Evolutionary conservation across 2,797 vertebrate genomes (phyloP).

Genomic region (Sebastes minor): DNA sequence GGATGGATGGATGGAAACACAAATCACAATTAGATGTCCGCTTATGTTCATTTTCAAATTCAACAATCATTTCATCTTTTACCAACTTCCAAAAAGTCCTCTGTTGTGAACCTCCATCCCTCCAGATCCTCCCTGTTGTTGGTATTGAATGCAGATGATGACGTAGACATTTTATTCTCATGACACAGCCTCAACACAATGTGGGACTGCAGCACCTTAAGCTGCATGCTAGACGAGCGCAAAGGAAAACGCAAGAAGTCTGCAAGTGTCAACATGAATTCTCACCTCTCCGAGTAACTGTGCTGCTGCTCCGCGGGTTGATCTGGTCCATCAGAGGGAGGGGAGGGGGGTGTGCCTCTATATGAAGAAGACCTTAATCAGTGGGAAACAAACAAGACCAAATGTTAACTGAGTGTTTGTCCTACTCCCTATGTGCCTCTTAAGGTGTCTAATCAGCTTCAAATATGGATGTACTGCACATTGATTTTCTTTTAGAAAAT

Average conservation of each 20-base stretch:
- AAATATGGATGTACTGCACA: not conserved
- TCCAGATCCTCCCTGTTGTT: conserved; percentile 43
- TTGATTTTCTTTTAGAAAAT: not conserved
- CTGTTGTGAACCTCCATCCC: conserved; percentile 57
- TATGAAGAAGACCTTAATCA: not conserved
- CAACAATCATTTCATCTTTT: not conserved
- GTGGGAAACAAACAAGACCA: not conserved
- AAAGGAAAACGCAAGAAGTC: not conserved
- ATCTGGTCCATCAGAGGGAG: not conserved
- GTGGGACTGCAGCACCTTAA: conserved; percentile 44
- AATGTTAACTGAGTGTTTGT: not conserved
- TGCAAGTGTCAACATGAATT: not conserved
- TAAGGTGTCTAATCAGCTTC: not conserved
- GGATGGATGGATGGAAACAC: too few relatives aligned
- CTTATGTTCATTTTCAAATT: not conserved
- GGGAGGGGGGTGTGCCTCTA: too few relatives aligned
- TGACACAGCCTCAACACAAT: conserved; percentile 41
- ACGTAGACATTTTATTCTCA: conserved; percentile 35
- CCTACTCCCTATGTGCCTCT: not conserved
- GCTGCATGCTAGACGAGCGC: not conserved
- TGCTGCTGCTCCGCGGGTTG: not conserved
- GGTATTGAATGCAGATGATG: conserved; percentile 56
- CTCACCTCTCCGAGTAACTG: not conserved
- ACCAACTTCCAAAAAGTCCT: not conserved
- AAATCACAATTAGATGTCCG: not conserved